These are phyloP conservation scores for Drosophila greeni DNA, from an alignment of 2,888 invertebrate genomes.

Conservation along the genomic window DNA sequence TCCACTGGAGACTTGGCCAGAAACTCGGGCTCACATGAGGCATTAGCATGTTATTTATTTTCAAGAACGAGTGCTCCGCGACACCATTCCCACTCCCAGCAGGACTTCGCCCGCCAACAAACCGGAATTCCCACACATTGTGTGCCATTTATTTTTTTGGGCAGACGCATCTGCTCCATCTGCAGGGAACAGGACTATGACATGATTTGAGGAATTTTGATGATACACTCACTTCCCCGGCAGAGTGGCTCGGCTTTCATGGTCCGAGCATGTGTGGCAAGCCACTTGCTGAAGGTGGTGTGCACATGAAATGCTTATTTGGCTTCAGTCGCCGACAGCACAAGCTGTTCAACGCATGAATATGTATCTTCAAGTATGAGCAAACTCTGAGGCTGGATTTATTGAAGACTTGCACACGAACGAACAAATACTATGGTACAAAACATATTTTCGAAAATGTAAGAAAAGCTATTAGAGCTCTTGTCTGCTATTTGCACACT, in stretches of 20 bases:
- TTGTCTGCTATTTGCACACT: neutral
- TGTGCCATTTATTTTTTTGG: conserved; percentile 41
- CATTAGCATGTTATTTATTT: conserved; percentile 46
- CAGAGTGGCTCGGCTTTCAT: conserved; percentile 11
- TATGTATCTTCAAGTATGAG: neutral
- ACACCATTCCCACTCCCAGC: neutral
- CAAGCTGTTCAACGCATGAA: neutral
- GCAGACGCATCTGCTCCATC: conserved; percentile 39
- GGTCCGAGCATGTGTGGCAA: conserved; percentile 29
- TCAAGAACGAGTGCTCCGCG: conserved; percentile 13
- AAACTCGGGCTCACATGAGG: conserved; percentile 38
- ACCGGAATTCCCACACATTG: conserved; percentile 12
- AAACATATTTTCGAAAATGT: neutral
- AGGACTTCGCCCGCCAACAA: neutral
- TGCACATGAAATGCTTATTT: conserved; percentile 3
- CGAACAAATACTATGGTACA: too few species aligned
- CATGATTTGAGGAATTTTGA: conserved; percentile 42
- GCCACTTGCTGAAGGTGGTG: conserved; percentile 8
- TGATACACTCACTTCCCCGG: conserved; percentile 28
- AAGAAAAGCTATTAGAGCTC: neutral
- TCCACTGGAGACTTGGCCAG: conserved; percentile 6
- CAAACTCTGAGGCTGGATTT: neutral
- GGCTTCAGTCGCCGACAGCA: neutral
- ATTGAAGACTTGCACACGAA: neutral
- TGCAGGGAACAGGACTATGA: conserved; percentile 28